phyloP scores from a whole-genome alignment of 2,113 vertebrate genomes.

The Lipotes vexillifer region DNA sequence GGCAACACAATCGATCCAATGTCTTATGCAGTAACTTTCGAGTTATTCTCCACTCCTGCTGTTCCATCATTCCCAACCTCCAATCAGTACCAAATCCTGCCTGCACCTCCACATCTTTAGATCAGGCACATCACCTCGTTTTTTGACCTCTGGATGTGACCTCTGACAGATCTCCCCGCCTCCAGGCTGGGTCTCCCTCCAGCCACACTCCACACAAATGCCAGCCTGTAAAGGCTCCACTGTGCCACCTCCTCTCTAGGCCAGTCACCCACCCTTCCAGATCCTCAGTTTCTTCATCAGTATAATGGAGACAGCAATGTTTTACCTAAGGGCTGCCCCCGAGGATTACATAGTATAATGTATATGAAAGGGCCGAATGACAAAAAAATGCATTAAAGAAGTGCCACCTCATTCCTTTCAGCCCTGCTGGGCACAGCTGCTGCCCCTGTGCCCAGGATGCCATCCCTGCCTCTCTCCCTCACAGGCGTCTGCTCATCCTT shows the following conservation, averaged over 20 bases:
- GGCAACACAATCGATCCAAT: background rate
- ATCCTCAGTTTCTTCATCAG: background rate
- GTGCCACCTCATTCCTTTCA: background rate
- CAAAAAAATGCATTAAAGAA: too few species aligned
- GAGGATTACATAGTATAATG: background rate
- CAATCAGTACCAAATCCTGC: background rate
- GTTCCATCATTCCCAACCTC: background rate
- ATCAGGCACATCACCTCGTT: too few species aligned
- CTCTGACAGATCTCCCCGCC: too few species aligned
- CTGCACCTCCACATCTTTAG: background rate
- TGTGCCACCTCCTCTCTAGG: background rate
- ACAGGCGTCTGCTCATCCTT: rapidly evolving
- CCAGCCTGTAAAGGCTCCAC: background rate
- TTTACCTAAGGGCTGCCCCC: too few species aligned
- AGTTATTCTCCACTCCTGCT: background rate
- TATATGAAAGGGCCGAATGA: background rate
- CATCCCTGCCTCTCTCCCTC: background rate
- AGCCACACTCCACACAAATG: rapidly evolving
- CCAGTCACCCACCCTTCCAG: background rate
- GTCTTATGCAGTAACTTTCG: background rate
- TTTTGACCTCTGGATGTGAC: background rate
- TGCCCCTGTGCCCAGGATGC: background rate
- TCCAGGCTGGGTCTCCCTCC: background rate
- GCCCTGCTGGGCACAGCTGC: too few species aligned
- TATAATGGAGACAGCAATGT: background rate